phyloP scores from a whole-genome alignment of 1,140 invertebrate genomes.

The Pectinophora gossypiella region DNA sequence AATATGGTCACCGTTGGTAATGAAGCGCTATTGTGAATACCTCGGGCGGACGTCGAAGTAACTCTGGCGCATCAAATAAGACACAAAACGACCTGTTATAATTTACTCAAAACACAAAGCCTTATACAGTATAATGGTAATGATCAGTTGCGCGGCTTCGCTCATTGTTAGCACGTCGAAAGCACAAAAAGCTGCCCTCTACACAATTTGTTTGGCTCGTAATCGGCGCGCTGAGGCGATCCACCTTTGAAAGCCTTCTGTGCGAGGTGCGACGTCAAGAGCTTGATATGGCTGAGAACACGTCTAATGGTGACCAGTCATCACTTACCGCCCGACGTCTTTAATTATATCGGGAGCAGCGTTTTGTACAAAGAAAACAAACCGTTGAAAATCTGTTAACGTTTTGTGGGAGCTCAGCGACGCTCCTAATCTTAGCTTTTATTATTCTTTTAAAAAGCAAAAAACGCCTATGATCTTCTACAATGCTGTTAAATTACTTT shows the following conservation, averaged over 20 bases:
- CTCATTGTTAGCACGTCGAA: constrained; percentile 67
- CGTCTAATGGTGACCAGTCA: constrained; percentile 49
- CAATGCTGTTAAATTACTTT: constrained; percentile 55
- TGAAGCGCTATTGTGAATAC: constrained; percentile 54
- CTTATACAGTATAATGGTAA: constrained; percentile 70
- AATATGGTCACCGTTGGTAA: constrained; percentile 65
- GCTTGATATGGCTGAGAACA: constrained; percentile 42
- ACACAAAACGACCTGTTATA: constrained; percentile 66
- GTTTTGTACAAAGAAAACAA: constrained; percentile 56
- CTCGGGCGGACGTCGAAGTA: constrained; percentile 29
- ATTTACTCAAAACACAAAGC: constrained; percentile 75
- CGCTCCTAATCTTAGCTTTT: constrained; percentile 51
- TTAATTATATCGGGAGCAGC: constrained; percentile 53
- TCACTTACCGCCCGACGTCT: constrained; percentile 49
- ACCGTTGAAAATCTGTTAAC: constrained; percentile 62
- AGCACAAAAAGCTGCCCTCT: constrained; percentile 57
- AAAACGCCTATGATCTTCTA: constrained; percentile 55
- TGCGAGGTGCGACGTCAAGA: constrained; percentile 31
- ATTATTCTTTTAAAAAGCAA: constrained; percentile 41
- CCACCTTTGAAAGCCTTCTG: constrained; percentile 37
- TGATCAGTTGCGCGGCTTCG: constrained; percentile 63
- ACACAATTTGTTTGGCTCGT: constrained; percentile 66
- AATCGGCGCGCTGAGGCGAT: constrained; percentile 52
- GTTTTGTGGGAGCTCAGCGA: constrained; percentile 54
- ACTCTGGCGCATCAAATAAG: constrained; percentile 52